Percentiles rank a stretch among this genome's conserved stretches.
phyloP scores from a whole-genome alignment of 2,888 invertebrate genomes.

The Synanthedon myopaeformis region DNA sequence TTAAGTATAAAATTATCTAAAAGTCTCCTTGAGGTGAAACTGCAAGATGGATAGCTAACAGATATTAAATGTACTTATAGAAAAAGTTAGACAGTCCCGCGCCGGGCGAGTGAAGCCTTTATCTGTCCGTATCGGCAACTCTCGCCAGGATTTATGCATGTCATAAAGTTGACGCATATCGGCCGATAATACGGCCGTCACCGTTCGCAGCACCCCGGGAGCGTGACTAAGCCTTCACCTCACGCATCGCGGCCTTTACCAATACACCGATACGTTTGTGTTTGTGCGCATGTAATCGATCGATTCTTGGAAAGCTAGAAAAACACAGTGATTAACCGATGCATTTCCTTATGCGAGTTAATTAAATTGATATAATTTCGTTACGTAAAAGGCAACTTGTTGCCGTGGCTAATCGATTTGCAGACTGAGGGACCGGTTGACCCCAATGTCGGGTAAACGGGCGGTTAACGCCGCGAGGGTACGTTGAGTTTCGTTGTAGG shows the following conservation, averaged over 20 bases:
- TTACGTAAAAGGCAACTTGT: constrained; percentile 6
- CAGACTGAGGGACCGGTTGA: constrained; percentile 14
- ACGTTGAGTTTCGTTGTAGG: constrained; percentile 17
- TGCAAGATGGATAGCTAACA: too few relatives aligned
- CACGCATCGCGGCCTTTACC: constrained; percentile 3
- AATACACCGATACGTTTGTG: constrained; percentile 1
- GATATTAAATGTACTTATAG: too few relatives aligned
- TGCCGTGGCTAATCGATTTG: constrained; percentile 8
- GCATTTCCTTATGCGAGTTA: not conserved
- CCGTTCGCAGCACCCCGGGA: constrained; percentile 9
- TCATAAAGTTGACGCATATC: constrained; percentile 35
- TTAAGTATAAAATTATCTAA: too few relatives aligned
- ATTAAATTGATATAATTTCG: constrained; percentile 1
- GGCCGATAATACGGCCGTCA: constrained; percentile 22
- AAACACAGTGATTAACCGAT: not conserved
- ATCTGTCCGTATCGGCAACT: constrained; percentile 16
- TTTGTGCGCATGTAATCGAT: constrained; percentile 1
- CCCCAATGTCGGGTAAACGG: constrained; percentile 15
- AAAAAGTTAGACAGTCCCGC: too few relatives aligned
- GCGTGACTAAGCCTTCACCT: constrained; percentile 18
- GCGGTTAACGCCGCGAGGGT: constrained; percentile 27
- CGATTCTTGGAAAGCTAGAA: constrained; percentile 3
- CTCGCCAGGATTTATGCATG: constrained; percentile 29
- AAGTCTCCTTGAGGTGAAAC: too few relatives aligned
- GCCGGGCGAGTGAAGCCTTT: not conserved